Evolutionary conservation across 2,888 invertebrate species (phyloP), one percentile per base, ranked within the genome.

Genomic region (Drosophila antonietae): DNA sequence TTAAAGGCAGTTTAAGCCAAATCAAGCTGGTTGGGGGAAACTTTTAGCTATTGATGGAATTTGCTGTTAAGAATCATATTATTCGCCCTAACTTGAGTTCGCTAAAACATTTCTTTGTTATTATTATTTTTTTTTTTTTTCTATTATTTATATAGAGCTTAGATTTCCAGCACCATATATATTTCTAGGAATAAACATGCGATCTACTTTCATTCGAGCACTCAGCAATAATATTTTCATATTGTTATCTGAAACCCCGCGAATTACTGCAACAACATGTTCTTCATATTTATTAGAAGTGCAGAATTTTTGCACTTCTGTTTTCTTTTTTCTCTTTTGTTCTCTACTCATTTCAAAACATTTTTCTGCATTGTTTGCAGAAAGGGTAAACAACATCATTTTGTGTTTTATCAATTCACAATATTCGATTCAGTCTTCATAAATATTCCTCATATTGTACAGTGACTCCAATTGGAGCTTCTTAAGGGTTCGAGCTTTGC

Each of bases 181-280:
- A 15, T 2, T 55, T 41, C 55, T 31, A 31, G 28, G 55, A 18
- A 55, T 18, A 41, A n/a, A n/a, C 28, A n/a, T 12, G 10, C 41
- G 55, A 18, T 39, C 41, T 18, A 55, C 39, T 28, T 55, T 55
- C n/a, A 41, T 41, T 12, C 12, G 8, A n/a, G 23, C 7, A 57
- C 10, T 53, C 55, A n/a, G 39, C 55, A 55, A 31, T 12, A 55
- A 31, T 12, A 55, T 43, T 56, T 56, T 56, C 41, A 41, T 46
- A 23, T 35, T 23, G 58, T 14, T 12, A 46, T 47, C 23, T 28
- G 28, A 58, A 28, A 58, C 58, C 5, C 10, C 1, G 10, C 49
- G 31, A 9, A 23, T 20, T 20, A 10, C 20, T 46, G 46, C 23
- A 23, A n/a, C 18, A n/a, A 23, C n/a, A 47, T 23, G 2, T 15